Evolutionary conservation across 2,888 invertebrate species (phyloP).

Genomic region (Habrosyne pyritoides): DNA sequence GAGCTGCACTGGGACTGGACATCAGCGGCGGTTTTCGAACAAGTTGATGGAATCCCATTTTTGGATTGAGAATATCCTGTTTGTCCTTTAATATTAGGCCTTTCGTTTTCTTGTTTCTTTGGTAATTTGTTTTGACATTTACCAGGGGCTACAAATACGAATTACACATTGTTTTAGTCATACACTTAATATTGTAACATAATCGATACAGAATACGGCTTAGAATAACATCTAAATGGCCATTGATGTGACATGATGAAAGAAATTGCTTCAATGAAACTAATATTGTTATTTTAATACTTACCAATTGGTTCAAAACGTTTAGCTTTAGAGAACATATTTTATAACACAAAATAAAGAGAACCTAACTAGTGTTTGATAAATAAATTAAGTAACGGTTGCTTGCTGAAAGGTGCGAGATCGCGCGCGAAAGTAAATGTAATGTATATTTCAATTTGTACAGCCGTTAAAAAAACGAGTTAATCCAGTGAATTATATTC

Average conservation of each 20-base stretch:
- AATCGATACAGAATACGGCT: too few species aligned
- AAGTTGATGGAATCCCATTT: slow-evolving; percentile 24
- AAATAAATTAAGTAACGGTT: too few species aligned
- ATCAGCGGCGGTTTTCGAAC: slow-evolving; percentile 46
- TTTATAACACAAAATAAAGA: slow-evolving; percentile 14
- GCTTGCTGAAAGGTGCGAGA: too few species aligned
- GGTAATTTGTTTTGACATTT: slow-evolving; percentile 43
- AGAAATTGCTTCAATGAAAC: too few species aligned
- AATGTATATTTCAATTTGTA: too few species aligned
- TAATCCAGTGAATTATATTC: too few species aligned
- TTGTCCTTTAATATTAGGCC: slow-evolving; percentile 31
- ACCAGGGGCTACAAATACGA: slow-evolving; percentile 34
- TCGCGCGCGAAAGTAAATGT: slow-evolving; percentile 40
- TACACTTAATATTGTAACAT: too few species aligned
- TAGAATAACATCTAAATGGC: too few species aligned
- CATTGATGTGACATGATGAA: too few species aligned
- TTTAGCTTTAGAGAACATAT: slow-evolving; percentile 78
- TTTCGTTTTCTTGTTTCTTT: slow-evolving; percentile 50
- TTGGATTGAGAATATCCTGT: slow-evolving; percentile 31
- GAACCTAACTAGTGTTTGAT: background rate
- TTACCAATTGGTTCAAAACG: slow-evolving; percentile 72
- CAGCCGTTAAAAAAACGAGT: too few species aligned
- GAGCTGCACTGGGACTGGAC: slow-evolving; percentile 68
- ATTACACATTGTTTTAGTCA: background rate
- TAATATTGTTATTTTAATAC: slow-evolving; percentile 30